These are phyloP conservation scores for Rhorus exstirpatorius DNA, from an alignment of 2,888 invertebrate genomes.

Conservation along the genomic window DNA sequence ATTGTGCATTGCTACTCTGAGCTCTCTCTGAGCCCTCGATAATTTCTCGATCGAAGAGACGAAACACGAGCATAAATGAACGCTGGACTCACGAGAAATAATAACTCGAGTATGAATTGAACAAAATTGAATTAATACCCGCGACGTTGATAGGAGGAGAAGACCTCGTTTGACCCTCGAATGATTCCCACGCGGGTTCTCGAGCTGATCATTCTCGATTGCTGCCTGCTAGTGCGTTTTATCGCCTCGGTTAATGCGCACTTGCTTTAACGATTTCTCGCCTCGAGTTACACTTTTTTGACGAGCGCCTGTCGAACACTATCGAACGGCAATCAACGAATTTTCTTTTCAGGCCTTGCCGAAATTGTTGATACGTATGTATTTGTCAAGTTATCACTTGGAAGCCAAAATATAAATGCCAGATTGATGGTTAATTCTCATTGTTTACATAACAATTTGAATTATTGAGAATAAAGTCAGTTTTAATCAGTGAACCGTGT, in stretches of 20 bases:
- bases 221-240: conserved; percentile 29
- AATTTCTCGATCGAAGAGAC: conserved; percentile 30
- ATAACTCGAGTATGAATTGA: conserved; percentile 60
- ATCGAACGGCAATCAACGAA: conserved; percentile 42
- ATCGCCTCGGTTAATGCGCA: conserved; percentile 17
- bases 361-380: background rate
- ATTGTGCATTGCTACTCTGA: background rate
- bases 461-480: background rate
- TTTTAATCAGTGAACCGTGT: background rate
- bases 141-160: conserved; percentile 54
- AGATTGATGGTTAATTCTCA: background rate
- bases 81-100: conserved; percentile 46
- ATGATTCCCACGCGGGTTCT: conserved; percentile 75
- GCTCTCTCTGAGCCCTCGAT: conserved; percentile 48
- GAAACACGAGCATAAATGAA: conserved; percentile 19
- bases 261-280: conserved; percentile 54
- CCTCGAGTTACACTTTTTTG: conserved; percentile 52
- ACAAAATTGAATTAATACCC: conserved; percentile 69
- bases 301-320: conserved; percentile 43
- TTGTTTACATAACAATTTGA: background rate
- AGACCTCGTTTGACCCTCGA: conserved; percentile 70
- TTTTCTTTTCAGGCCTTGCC: conserved; percentile 63
- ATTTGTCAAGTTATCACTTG: background rate
- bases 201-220: conserved; percentile 50
- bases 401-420: too few relatives aligned